phyloP scores from a whole-genome alignment of 2,113 vertebrate species.

The Neolamprologus sp. region DNA sequence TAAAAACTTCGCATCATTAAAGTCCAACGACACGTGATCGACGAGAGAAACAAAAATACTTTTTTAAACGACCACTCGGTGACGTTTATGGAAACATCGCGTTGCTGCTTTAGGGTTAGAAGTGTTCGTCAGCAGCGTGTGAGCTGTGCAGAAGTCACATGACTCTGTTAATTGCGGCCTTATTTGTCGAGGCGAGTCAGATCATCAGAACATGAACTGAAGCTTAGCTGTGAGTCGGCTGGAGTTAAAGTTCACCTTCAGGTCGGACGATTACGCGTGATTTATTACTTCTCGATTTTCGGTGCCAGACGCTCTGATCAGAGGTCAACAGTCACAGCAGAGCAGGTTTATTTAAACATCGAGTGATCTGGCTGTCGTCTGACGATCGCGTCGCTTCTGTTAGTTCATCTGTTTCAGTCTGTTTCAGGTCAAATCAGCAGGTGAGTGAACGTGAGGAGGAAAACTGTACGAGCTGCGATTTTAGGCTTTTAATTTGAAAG shows the following conservation, averaged over 20 bases:
- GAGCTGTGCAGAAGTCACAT: background rate
- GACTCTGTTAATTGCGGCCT: background rate
- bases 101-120: background rate
- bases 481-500: background rate
- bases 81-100: background rate
- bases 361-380: fast-evolving
- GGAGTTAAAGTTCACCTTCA: background rate
- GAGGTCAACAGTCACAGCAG: background rate
- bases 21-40: fast-evolving
- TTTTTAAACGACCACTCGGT: background rate
- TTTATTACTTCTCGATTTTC: background rate
- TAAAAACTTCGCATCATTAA: fast-evolving
- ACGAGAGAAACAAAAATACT: fast-evolving
- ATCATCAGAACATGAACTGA: background rate
- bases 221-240: background rate
- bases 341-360: background rate
- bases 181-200: background rate
- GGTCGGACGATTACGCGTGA: background rate
- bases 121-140: too few relatives aligned
- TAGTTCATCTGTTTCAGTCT: background rate
- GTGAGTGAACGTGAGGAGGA: background rate
- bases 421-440: background rate
- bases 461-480: fast-evolving
- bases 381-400: background rate
- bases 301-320: fast-evolving